Base-by-base conservation (phyloP, 2,888 invertebrate species). In the Caenorhabditis becei region DNA sequence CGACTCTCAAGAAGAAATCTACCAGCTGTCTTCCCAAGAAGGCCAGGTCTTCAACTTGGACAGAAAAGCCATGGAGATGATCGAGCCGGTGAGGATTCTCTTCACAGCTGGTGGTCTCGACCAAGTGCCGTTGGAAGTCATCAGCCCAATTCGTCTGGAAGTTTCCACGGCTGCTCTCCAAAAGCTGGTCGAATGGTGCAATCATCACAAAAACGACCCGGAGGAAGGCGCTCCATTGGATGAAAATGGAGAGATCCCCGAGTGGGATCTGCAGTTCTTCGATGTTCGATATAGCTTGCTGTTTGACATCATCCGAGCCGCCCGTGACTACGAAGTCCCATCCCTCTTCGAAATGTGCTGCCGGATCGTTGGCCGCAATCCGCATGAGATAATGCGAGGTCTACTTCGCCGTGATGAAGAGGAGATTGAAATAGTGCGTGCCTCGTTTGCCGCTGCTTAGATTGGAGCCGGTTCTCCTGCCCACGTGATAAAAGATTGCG, bases 101-200 rank as follows among this genome's bases (percentile, higher is more conserved):
- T 74, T 74, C 41, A 28, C 1, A 4, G 65, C 24, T 7, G 65
- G 37, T 11, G 74, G 58, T 8, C 16, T 74, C 1, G 75, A 75
- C 44, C n/a, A 44, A 0, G 51, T 75, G 4, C 51, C 49, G 0
- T 8, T 49, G 18, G 51, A 65, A 0, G 16, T 23, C 5, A 18
- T 75, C 2, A 26, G 10, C 2, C 66, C 75, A n/a, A 66, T 75
- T 20, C 58, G 23, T 5, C 23, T 66, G 16, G 61, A 58, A 11
- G 20, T 75, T 3, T 23, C 61, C 8, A 41, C 71, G 1, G 32
- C 16, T 0, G 61, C 53, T 0, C 0, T 71, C 28, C 24, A 58
- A 20, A 75, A 75, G 24, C 32, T 75, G 1, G 58, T 75, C 37
- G 66, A 53, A 7, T 75, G 75, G 75, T 75, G 75, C 20, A 26